phyloP scores from a whole-genome alignment of 1,140 invertebrate species.

The Ceratosolen fusciceps region DNA sequence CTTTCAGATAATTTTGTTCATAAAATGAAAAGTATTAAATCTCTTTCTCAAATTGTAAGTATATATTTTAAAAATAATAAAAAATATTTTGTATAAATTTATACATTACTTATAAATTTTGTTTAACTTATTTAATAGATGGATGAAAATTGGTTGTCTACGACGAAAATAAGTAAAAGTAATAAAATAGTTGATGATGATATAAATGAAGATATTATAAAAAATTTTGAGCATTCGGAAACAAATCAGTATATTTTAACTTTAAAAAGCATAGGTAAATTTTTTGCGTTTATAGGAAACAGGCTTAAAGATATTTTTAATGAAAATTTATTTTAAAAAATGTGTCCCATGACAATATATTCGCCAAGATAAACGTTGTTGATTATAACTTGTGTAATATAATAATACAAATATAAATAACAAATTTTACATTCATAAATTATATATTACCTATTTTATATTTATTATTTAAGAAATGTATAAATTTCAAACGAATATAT shows the following conservation, averaged over 20 bases:
- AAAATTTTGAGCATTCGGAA: neutral
- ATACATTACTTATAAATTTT: too few relatives aligned
- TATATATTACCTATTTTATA: too few relatives aligned
- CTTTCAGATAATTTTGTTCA: conserved; percentile 36
- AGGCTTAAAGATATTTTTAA: conserved; percentile 53
- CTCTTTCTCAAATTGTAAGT: conserved; percentile 20
- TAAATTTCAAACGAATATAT: too few relatives aligned
- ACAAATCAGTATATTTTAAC: conserved; percentile 22
- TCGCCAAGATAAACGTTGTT: too few relatives aligned
- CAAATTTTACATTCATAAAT: too few relatives aligned
- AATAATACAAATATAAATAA: too few relatives aligned
- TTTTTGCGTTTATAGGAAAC: conserved; percentile 51
- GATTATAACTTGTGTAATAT: too few relatives aligned
- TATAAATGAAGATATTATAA: neutral
- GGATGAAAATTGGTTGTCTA: neutral
- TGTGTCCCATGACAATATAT: too few relatives aligned
- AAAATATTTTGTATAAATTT: too few relatives aligned
- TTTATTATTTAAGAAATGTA: too few relatives aligned
- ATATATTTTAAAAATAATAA: too few relatives aligned
- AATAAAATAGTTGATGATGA: neutral
- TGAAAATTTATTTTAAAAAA: neutral
- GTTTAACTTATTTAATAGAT: conserved; percentile 1
- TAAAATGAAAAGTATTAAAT: conserved; percentile 29
- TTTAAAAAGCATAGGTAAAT: conserved; percentile 48
- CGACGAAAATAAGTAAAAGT: neutral